Evolutionary conservation across 2,888 invertebrate species (phyloP).

Genomic region (Aelia acuminata): DNA sequence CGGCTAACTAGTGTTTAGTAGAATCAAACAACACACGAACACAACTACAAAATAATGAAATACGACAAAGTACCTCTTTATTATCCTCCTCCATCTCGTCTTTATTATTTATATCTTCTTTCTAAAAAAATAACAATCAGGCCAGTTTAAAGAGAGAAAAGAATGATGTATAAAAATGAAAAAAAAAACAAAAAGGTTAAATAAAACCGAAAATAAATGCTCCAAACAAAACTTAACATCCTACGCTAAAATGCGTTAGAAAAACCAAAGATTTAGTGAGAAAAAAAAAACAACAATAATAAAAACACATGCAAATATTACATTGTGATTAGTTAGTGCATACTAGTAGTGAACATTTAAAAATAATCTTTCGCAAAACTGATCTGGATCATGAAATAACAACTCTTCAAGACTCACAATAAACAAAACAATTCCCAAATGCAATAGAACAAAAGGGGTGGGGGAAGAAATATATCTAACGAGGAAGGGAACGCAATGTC

Average conservation of each 20-base stretch:
- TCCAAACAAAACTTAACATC: not conserved
- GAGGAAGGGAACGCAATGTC: not conserved
- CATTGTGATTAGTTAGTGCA: not conserved
- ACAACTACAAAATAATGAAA: not conserved
- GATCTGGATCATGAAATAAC: not conserved
- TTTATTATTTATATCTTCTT: slow-evolving; percentile 40
- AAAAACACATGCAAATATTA: slow-evolving; percentile 12
- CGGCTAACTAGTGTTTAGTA: not conserved
- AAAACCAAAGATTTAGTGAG: not conserved
- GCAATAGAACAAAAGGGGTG: not conserved
- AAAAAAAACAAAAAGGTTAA: not conserved
- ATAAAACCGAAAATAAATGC: not conserved
- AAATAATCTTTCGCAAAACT: not conserved
- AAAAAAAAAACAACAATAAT: not conserved
- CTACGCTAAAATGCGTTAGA: not conserved
- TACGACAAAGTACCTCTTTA: slow-evolving; percentile 45
- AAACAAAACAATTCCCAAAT: not conserved
- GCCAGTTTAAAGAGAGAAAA: not conserved
- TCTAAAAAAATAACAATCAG: slow-evolving; percentile 41
- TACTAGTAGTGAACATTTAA: not conserved
- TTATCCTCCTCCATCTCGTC: slow-evolving; percentile 61
- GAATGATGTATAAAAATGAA: not conserved
- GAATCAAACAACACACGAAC: not conserved
- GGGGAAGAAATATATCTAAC: not conserved
- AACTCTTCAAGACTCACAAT: not conserved